These are phyloP conservation scores for Coenobita brevimanus DNA, from an alignment of 1,140 invertebrate species.

Conservation along the genomic window DNA sequence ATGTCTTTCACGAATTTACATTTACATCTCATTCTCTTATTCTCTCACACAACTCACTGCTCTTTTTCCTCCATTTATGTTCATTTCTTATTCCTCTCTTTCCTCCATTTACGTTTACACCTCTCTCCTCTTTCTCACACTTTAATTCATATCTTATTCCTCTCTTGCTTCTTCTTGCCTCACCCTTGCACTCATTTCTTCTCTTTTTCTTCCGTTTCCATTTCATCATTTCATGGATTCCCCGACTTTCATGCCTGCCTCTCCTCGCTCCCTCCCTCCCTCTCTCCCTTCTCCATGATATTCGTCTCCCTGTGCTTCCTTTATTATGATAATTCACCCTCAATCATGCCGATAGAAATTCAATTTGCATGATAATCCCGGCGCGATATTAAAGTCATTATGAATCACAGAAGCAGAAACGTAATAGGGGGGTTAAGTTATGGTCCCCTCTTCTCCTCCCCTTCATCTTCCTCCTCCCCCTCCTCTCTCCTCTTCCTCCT, in stretches of 20 bases:
- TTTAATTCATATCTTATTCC: neutral
- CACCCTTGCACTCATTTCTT: neutral
- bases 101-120: neutral
- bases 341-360: conserved; percentile 51
- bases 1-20: neutral
- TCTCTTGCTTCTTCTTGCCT: neutral
- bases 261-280: neutral
- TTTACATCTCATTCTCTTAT: no score
- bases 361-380: conserved; percentile 60
- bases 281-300: neutral
- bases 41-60: neutral
- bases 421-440: conserved; percentile 39
- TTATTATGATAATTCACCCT: conserved; percentile 58
- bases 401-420: conserved; percentile 42
- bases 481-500: no score
- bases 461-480: no score
- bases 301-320: neutral
- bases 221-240: neutral
- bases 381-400: conserved; percentile 49
- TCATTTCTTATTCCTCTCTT: neutral
- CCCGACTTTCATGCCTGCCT: neutral
- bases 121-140: neutral
- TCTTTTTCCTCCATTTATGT: neutral
- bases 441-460: conserved; percentile 1
- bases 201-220: neutral